These are phyloP conservation scores for Cheilosia vernalis DNA, from an alignment of 2,888 invertebrate genomes.

Conservation along the genomic window DNA sequence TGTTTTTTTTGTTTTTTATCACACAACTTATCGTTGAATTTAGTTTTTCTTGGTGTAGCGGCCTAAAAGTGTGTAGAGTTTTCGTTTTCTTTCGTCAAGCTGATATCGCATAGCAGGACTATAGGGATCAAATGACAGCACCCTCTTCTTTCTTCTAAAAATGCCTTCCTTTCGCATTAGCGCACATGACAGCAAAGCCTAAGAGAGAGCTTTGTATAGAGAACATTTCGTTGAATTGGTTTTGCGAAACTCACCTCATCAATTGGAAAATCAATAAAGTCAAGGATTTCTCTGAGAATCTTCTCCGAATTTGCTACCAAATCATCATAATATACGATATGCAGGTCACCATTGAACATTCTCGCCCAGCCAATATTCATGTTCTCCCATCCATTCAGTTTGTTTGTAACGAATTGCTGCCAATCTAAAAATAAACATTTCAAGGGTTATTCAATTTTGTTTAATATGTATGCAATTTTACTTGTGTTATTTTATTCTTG, in stretches of 20 bases:
- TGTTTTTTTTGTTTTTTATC: conserved; percentile 43
- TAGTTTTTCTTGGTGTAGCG: conserved; percentile 65
- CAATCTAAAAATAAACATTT: conserved; percentile 85
- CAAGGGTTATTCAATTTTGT: no score
- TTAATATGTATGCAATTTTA: no score
- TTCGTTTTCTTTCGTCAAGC: conserved; percentile 84
- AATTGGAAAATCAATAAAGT: conserved; percentile 85
- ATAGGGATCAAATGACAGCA: conserved; percentile 89
- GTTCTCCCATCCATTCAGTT: conserved; percentile 88
- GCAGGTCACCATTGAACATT: conserved; percentile 87
- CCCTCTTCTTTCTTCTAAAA: conserved; percentile 88
- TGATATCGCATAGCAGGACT: conserved; percentile 86
- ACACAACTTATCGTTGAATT: conserved; percentile 71
- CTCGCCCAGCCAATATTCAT: conserved; percentile 89
- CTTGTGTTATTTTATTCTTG: no score
- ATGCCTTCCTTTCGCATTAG: conserved; percentile 88
- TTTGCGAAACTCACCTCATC: conserved; percentile 83
- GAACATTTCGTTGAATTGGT: background rate
- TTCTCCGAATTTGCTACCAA: conserved; percentile 86
- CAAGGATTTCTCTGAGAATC: conserved; percentile 85
- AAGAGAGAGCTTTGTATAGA: conserved; percentile 7
- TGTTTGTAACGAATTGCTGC: conserved; percentile 88
- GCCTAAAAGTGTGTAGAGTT: conserved; percentile 84
- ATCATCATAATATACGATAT: conserved; percentile 89
- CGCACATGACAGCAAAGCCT: conserved; percentile 86